phyloP scores from a whole-genome alignment of 2,888 invertebrate species.

The Mythimna loreyi region DNA sequence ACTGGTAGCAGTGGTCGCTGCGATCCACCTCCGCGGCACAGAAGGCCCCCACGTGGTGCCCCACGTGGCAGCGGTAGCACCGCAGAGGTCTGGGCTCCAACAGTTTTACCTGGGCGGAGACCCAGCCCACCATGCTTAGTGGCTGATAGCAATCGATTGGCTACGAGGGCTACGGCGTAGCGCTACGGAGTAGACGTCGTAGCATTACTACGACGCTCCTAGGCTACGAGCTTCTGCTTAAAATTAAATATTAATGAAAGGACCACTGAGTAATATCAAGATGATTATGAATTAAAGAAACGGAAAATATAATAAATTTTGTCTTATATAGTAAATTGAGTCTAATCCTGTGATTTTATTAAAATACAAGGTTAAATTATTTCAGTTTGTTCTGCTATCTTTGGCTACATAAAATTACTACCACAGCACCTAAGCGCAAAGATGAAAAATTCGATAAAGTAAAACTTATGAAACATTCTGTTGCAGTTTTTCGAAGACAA shows the following conservation, averaged over 20 bases:
- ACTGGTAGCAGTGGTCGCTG: too few relatives aligned
- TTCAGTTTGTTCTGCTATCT: slow-evolving; percentile 4
- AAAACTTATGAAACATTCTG: too few relatives aligned
- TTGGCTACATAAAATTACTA: too few relatives aligned
- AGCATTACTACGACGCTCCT: slow-evolving; percentile 13
- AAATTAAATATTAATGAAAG: slow-evolving; percentile 6
- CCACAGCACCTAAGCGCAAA: too few relatives aligned
- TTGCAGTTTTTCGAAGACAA: too few relatives aligned
- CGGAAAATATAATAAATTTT: slow-evolving; percentile 26
- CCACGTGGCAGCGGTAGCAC: too few relatives aligned
- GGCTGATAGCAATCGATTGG: slow-evolving; percentile 39
- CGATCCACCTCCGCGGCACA: too few relatives aligned
- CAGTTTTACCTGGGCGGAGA: too few relatives aligned
- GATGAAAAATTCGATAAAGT: too few relatives aligned
- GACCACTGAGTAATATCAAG: slow-evolving; percentile 11
- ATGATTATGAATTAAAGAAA: slow-evolving; percentile 22
- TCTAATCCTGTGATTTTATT: slow-evolving; percentile 28
- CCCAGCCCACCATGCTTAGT: too few relatives aligned
- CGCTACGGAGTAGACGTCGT: slow-evolving; percentile 27
- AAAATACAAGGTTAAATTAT: slow-evolving; percentile 21
- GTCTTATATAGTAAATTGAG: slow-evolving; percentile 26
- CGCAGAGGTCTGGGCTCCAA: too few relatives aligned
- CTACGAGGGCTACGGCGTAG: slow-evolving; percentile 31
- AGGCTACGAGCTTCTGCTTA: slow-evolving; percentile 13
- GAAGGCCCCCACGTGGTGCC: too few relatives aligned